These are phyloP conservation scores for Xiphophorus couchianus DNA, from an alignment of 2,113 vertebrate genomes.

Conservation along the genomic window DNA sequence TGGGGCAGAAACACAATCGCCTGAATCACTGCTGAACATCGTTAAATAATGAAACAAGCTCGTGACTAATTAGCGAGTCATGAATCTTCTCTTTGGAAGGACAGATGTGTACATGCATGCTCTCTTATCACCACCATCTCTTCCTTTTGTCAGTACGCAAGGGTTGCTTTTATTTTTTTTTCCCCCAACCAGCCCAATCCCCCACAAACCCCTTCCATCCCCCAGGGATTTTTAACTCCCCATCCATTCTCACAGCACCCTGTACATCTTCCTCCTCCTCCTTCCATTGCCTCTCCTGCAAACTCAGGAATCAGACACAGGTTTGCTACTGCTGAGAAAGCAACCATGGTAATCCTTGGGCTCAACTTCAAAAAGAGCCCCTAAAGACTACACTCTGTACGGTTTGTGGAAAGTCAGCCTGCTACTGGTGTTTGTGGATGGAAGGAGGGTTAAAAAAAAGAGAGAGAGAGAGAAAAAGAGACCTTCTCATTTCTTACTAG, in stretches of 20 bases:
- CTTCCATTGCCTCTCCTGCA: slow-evolving; percentile 31
- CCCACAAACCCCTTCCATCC: not conserved
- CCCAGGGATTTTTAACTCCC: slow-evolving; percentile 39
- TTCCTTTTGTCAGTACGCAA: slow-evolving; percentile 48
- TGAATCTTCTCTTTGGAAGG: slow-evolving; percentile 52
- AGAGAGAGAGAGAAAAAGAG: not conserved
- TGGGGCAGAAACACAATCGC: slow-evolving; percentile 20
- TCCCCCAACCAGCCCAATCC: slow-evolving; percentile 10
- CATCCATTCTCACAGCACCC: slow-evolving; percentile 28
- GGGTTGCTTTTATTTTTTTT: slow-evolving; percentile 34
- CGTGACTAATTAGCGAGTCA: slow-evolving; percentile 62
- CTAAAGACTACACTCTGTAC: slow-evolving; percentile 69
- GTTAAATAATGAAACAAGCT: slow-evolving; percentile 53
- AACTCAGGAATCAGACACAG: slow-evolving; percentile 71
- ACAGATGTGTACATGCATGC: slow-evolving; percentile 13
- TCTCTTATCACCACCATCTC: not conserved
- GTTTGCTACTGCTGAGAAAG: slow-evolving; percentile 78
- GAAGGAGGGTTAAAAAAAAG: not conserved
- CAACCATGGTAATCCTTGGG: slow-evolving; percentile 73
- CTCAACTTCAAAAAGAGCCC: slow-evolving; percentile 78
- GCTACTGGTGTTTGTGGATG: slow-evolving; percentile 44
- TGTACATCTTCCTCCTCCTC: slow-evolving; percentile 13
- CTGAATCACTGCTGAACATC: slow-evolving; percentile 23
- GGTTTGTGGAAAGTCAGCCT: slow-evolving; percentile 64
- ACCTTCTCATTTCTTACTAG: slow-evolving; percentile 46